Percentiles rank a stretch among this genome's conserved stretches.
These are phyloP conservation scores for Chloebia gouldiae DNA, from an alignment of 2,113 vertebrate species.

Conservation along the genomic window DNA sequence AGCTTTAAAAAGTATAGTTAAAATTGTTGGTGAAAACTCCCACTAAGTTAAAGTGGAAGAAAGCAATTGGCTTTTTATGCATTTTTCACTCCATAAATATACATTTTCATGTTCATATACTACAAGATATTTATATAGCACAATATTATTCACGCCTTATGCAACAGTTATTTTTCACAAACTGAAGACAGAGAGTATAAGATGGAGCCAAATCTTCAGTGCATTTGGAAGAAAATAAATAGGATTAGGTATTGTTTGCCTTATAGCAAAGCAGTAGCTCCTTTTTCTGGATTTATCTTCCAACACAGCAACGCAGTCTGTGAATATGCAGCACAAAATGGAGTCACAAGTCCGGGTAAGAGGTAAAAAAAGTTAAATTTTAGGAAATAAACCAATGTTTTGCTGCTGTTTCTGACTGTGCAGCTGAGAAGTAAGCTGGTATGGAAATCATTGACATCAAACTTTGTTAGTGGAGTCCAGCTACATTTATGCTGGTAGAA, in stretches of 20 bases:
- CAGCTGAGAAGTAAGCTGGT: background rate
- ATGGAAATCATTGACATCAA: background rate
- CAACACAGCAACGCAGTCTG: background rate
- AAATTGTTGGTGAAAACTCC: background rate
- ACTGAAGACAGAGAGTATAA: background rate
- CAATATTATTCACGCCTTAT: slow-evolving; percentile 19
- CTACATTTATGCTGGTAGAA: background rate
- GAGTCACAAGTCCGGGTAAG: background rate
- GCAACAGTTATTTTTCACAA: background rate
- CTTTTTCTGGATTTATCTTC: background rate
- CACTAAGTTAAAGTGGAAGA: background rate
- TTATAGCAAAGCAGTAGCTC: background rate
- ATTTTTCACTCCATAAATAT: slow-evolving; percentile 11
- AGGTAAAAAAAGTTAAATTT: background rate
- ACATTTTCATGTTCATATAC: background rate
- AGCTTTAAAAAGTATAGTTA: background rate
- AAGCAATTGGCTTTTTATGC: background rate
- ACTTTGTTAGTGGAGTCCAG: background rate
- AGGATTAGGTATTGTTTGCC: background rate
- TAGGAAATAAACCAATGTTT: background rate
- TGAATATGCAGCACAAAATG: background rate
- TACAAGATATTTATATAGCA: slow-evolving; percentile 17
- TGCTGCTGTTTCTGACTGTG: background rate
- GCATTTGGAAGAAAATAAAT: background rate
- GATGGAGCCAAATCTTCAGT: background rate